Percentiles rank a stretch among this genome's conserved stretches.
phyloP scores from a whole-genome alignment of 2,797 vertebrate species.

The Clarias pachynema region DNA sequence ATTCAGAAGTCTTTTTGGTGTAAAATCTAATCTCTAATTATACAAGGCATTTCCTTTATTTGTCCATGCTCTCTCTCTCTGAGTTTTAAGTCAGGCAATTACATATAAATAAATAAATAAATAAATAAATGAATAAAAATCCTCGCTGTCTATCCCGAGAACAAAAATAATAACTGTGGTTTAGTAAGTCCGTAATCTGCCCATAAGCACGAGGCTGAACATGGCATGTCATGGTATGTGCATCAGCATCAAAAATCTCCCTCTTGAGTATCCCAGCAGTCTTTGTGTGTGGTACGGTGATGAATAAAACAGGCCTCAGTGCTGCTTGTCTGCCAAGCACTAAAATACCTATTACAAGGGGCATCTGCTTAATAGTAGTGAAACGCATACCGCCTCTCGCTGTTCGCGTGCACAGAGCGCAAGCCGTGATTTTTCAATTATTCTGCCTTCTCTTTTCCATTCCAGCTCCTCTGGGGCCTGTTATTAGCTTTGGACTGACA shows the following conservation, averaged over 20 bases:
- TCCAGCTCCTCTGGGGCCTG: slow-evolving; percentile 3
- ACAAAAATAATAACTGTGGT: slow-evolving; percentile 29
- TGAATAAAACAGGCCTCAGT: slow-evolving; percentile 57
- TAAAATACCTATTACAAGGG: slow-evolving; percentile 60
- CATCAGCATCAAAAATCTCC: slow-evolving; percentile 55
- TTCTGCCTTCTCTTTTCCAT: slow-evolving; percentile 27
- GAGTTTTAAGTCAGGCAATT: background rate
- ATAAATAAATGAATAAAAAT: background rate
- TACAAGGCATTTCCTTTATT: too few relatives aligned
- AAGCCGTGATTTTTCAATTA: slow-evolving; percentile 60
- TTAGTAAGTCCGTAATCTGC: slow-evolving; percentile 47
- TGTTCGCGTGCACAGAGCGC: slow-evolving; percentile 44
- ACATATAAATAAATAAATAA: background rate
- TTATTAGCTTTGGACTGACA: slow-evolving; percentile 29
- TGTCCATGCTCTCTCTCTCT: background rate
- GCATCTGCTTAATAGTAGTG: slow-evolving; percentile 52
- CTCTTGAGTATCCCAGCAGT: slow-evolving; percentile 39
- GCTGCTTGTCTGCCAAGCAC: slow-evolving; percentile 59
- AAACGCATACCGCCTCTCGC: slow-evolving; percentile 56
- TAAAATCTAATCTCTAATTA: background rate
- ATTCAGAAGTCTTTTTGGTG: background rate
- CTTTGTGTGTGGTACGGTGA: slow-evolving; percentile 57
- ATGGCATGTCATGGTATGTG: slow-evolving; percentile 47
- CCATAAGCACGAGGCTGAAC: slow-evolving; percentile 33
- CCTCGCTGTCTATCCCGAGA: slow-evolving; percentile 7